phyloP scores from a whole-genome alignment of 2,113 vertebrate genomes.

The Clupea harengus region DNA sequence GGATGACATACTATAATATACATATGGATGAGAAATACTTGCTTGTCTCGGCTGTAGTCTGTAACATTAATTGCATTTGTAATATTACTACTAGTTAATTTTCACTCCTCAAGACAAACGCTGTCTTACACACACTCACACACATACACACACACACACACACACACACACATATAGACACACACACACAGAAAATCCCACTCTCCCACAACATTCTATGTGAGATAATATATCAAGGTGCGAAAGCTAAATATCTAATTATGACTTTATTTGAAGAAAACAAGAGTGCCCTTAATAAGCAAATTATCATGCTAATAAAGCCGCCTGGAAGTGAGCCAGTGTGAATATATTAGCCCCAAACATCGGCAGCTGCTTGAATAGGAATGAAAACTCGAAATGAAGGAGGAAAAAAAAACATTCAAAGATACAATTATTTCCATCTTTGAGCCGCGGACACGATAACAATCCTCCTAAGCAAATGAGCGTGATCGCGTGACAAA shows the following conservation, averaged over 20 bases:
- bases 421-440: slow-evolving; percentile 74
- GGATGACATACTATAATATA: background rate
- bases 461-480: slow-evolving; percentile 62
- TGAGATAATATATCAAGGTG: slow-evolving; percentile 71
- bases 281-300: slow-evolving; percentile 75
- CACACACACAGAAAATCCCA: slow-evolving; percentile 57
- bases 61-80: background rate
- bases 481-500: slow-evolving; percentile 61
- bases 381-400: slow-evolving; percentile 64
- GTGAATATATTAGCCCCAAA: slow-evolving; percentile 67
- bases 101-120: background rate
- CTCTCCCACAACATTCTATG: slow-evolving; percentile 65
- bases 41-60: background rate
- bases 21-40: too few relatives aligned
- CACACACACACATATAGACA: slow-evolving; percentile 53
- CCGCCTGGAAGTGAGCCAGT: slow-evolving; percentile 65
- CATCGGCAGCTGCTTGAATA: slow-evolving; percentile 57
- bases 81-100: background rate
- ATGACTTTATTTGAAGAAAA: slow-evolving; percentile 80
- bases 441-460: slow-evolving; percentile 62
- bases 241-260: slow-evolving; percentile 73
- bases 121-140: background rate
- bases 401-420: slow-evolving; percentile 54
- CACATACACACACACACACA: slow-evolving; percentile 14
- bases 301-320: slow-evolving; percentile 77